A percentile compares a stretch with the other conserved stretches of the same genome.
phyloP scores from a whole-genome alignment of 2,797 vertebrate genomes.

The Paratrypauchen microcephalus region DNA sequence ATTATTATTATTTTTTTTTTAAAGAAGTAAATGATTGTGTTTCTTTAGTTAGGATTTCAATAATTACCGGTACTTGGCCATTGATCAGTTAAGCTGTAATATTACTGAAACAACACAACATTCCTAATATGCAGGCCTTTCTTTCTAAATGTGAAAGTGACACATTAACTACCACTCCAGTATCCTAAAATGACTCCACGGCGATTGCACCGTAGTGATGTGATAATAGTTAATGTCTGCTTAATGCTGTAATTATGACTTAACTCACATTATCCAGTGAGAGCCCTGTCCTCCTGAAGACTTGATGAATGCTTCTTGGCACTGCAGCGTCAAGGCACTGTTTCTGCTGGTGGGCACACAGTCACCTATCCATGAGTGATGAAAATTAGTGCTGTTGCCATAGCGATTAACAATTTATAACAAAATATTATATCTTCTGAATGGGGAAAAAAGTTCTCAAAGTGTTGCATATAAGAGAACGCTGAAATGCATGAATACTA shows the following conservation, averaged over 20 bases:
- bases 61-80: background rate
- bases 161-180: background rate
- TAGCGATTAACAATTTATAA: too few relatives aligned
- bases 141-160: background rate
- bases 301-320: conserved; percentile 11
- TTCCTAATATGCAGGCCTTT: background rate
- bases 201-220: background rate
- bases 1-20: too few relatives aligned
- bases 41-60: background rate
- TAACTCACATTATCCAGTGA: conserved; percentile 7
- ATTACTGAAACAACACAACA: too few relatives aligned
- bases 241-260: conserved; percentile 7
- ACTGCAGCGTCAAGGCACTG: background rate
- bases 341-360: conserved; percentile 14
- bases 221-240: conserved; percentile 2
- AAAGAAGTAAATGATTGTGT: too few relatives aligned
- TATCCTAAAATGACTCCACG: background rate
- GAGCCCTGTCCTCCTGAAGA: background rate
- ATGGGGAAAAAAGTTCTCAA: too few relatives aligned
- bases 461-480: too few relatives aligned
- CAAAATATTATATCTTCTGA: too few relatives aligned
- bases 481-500: background rate
- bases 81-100: too few relatives aligned
- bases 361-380: background rate
- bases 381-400: too few relatives aligned